phyloP scores from a whole-genome alignment of 1,140 invertebrate genomes.

The Ephestia elutella region DNA sequence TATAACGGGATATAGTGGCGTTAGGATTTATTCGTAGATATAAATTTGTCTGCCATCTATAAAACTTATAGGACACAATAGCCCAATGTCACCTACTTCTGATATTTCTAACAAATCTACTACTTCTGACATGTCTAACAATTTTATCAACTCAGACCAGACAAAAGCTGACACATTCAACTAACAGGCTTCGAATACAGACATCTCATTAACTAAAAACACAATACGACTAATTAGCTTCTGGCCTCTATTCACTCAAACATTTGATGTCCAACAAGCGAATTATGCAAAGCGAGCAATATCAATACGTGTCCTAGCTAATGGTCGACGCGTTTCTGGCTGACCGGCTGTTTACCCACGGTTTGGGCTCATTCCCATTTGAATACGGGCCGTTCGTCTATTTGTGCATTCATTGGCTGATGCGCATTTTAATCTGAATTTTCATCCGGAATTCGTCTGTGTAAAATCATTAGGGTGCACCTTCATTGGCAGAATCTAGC shows the following conservation, averaged over 20 bases:
- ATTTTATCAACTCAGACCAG: no score
- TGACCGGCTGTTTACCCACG: conserved; percentile 15
- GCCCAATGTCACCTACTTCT: no score
- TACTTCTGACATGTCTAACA: no score
- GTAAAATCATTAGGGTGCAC: not conserved
- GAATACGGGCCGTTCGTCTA: conserved; percentile 18
- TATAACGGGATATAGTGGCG: no score
- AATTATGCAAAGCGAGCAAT: conserved; percentile 10
- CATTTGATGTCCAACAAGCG: not conserved
- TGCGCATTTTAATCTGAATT: conserved; percentile 24
- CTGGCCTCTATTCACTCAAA: not conserved
- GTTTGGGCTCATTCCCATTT: conserved; percentile 25
- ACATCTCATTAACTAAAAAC: not conserved
- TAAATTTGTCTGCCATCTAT: no score
- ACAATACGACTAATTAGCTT: not conserved
- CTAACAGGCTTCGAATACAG: not conserved
- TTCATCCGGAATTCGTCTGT: conserved; percentile 2
- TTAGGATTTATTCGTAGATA: no score
- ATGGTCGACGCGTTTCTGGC: conserved; percentile 9
- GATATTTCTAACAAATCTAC: no score
- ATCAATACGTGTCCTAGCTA: conserved; percentile 17
- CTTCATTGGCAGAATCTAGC: not conserved
- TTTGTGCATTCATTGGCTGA: conserved; percentile 19
- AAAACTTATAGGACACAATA: no score
- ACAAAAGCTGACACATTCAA: not conserved